Evolutionary conservation across 2,888 invertebrate genomes (phyloP).

Genomic region (Andrena haemorrhoa): DNA sequence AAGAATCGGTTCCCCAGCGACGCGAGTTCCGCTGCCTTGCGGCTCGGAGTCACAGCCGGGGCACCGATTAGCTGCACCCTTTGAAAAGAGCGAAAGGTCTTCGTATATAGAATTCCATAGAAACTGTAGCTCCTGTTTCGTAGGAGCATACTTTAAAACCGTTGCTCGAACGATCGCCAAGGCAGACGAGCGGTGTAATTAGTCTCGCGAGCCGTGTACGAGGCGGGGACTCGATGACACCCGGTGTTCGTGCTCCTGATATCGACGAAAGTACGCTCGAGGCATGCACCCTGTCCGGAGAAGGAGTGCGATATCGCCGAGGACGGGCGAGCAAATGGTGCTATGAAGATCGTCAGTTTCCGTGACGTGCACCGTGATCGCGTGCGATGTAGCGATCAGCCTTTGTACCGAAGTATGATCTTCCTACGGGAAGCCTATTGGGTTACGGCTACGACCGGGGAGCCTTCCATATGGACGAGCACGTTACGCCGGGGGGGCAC

Average conservation of each 20-base stretch:
- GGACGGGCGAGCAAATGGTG: slow-evolving; percentile 75
- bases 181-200: neutral
- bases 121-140: neutral
- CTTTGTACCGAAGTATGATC: slow-evolving; percentile 83
- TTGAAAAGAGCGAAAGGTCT: neutral
- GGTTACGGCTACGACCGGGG: slow-evolving; percentile 75
- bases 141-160: neutral
- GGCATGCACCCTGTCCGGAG: slow-evolving; percentile 44
- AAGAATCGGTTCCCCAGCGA: slow-evolving; percentile 20
- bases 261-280: slow-evolving; percentile 27
- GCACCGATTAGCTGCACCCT: slow-evolving; percentile 8
- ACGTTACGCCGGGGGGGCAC: slow-evolving; percentile 33
- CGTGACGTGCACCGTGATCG: slow-evolving; percentile 83
- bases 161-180: neutral
- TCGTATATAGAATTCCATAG: neutral
- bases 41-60: slow-evolving; percentile 10
- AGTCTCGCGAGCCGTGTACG: neutral
- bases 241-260: neutral
- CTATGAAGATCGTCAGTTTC: slow-evolving; percentile 82
- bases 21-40: neutral
- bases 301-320: slow-evolving; percentile 65
- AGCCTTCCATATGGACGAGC: slow-evolving; percentile 60
- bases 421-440: slow-evolving; percentile 83
- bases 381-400: slow-evolving; percentile 84
- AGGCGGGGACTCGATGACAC: neutral